phyloP scores from a whole-genome alignment of 2,797 vertebrate genomes.

The Valencia hispanica region DNA sequence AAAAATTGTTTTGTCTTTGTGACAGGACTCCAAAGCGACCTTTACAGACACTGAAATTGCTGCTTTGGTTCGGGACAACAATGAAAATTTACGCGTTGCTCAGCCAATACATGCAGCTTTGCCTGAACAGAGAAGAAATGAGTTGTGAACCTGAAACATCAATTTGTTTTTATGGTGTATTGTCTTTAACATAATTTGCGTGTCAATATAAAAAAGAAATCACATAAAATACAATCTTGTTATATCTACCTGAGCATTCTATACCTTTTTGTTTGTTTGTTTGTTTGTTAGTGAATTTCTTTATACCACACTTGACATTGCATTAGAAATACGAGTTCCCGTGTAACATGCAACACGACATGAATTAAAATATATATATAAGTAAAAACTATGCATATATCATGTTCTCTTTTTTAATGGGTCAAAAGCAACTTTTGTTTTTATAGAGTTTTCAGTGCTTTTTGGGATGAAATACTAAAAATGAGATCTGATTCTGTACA shows the following conservation, averaged over 20 bases:
- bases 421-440: background rate
- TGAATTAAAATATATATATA: background rate
- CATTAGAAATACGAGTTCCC: background rate
- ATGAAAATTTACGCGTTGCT: slow-evolving; percentile 56
- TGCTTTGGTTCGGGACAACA: slow-evolving; percentile 57
- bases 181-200: background rate
- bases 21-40: slow-evolving; percentile 48
- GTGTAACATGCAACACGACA: background rate
- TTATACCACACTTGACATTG: background rate
- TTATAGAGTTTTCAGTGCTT: background rate
- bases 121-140: slow-evolving; percentile 42
- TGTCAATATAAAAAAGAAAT: background rate
- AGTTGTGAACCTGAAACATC: slow-evolving; percentile 30
- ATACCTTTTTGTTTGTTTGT: background rate
- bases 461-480: background rate
- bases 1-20: slow-evolving; percentile 5
- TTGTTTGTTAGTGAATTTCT: background rate
- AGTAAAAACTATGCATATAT: background rate
- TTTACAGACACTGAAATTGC: slow-evolving; percentile 60
- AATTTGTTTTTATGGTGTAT: background rate
- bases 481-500: too few relatives aligned
- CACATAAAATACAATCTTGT: background rate
- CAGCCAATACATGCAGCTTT: slow-evolving; percentile 43
- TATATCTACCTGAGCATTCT: background rate
- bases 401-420: background rate